Evolutionary conservation across 53 echinoderm and acorn worm genomes (phyloP).

Genomic region (Holothuria leucospilota): DNA sequence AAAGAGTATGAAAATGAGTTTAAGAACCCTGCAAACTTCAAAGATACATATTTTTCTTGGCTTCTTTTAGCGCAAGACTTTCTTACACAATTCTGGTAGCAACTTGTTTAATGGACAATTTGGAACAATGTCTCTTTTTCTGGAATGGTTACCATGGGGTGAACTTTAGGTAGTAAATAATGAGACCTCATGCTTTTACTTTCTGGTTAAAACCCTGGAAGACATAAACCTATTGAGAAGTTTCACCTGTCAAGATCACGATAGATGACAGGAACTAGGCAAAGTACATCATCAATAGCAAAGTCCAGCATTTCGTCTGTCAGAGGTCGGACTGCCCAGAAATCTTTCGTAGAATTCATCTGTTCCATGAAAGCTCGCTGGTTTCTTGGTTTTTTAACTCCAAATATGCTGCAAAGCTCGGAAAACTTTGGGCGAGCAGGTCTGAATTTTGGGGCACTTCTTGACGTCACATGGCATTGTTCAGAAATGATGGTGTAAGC

Average conservation of each 20-base stretch:
- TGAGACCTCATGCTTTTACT: too few relatives aligned
- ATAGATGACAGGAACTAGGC: conserved; percentile 48
- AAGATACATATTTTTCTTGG: too few relatives aligned
- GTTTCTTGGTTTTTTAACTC: conserved; percentile 35
- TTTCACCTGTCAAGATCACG: conserved; percentile 40
- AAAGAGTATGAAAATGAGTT: too few relatives aligned
- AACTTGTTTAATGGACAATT: too few relatives aligned
- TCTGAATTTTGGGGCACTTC: conserved; percentile 38
- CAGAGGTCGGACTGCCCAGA: conserved; percentile 45
- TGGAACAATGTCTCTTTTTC: too few relatives aligned
- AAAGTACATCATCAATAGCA: conserved; percentile 47
- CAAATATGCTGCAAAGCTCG: conserved; percentile 46
- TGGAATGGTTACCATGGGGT: too few relatives aligned
- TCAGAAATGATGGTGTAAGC: conserved; percentile 43
- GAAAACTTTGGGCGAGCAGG: conserved; percentile 41
- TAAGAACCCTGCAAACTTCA: too few relatives aligned
- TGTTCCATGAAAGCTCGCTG: conserved; percentile 44
- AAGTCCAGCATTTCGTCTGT: conserved; percentile 42
- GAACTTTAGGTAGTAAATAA: too few relatives aligned
- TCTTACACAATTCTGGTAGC: too few relatives aligned
- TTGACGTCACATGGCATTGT: conserved; percentile 31
- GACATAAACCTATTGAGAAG: too few relatives aligned
- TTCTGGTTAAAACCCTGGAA: too few relatives aligned
- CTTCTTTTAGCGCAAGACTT: too few relatives aligned
- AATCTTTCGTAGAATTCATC: conserved; percentile 44